phyloP scores from a whole-genome alignment of 1,140 invertebrate genomes.

The Caenorhabditis latens region DNA sequence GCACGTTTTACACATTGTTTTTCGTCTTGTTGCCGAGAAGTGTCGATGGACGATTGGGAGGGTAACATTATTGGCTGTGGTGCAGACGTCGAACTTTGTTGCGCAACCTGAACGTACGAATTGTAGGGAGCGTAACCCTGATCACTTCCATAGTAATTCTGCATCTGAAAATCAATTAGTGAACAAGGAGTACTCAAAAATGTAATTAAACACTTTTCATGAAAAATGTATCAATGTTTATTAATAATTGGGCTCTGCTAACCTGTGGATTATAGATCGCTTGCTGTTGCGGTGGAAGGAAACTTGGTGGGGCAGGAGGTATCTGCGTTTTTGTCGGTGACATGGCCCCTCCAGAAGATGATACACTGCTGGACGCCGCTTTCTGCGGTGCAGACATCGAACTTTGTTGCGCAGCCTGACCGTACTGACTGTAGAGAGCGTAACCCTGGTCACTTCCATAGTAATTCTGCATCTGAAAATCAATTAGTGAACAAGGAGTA shows the following conservation, averaged over 20 bases:
- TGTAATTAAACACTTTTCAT: too few species aligned
- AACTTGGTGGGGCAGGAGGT: not conserved
- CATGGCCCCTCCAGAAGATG: not conserved
- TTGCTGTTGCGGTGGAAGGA: not conserved
- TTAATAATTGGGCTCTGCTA: too few species aligned
- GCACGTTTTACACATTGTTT: too few species aligned
- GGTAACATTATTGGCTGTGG: slow-evolving; percentile 25
- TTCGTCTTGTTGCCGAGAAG: too few species aligned
- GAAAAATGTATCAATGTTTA: too few species aligned
- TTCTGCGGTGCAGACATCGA: slow-evolving; percentile 2
- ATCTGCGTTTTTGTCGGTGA: not conserved
- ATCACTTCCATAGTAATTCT: not conserved
- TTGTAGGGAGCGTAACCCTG: not conserved
- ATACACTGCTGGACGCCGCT: slow-evolving; percentile 28
- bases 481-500: not conserved
- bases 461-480: slow-evolving; percentile 30
- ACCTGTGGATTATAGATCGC: slow-evolving; percentile 15
- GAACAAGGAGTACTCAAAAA: not conserved
- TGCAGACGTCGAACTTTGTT: not conserved
- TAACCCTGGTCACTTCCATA: not conserved
- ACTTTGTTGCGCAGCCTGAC: not conserved
- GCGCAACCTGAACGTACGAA: slow-evolving; percentile 15
- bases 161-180: not conserved
- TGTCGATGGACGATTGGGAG: slow-evolving; percentile 4
- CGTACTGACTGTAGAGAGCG: not conserved